A percentile compares a stretch with the other conserved stretches of the same genome.
Conservation (phyloP, 2,797 vertebrate species). For the Myripristis murdjan region DNA sequence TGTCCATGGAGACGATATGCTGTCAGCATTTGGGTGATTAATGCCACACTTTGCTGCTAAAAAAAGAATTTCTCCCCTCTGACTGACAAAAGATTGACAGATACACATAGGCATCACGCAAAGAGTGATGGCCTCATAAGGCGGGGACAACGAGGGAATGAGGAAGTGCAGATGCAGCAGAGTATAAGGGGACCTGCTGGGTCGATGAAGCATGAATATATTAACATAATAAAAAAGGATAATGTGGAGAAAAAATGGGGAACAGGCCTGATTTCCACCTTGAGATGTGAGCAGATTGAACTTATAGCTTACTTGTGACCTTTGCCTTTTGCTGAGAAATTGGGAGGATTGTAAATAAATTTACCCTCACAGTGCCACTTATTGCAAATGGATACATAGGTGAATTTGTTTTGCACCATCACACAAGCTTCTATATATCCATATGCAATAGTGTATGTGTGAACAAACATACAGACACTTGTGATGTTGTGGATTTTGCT, state of each 20-base stretch:
- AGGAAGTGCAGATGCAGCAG: constrained; percentile 16
- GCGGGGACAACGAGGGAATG: constrained; percentile 1
- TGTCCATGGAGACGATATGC: constrained; percentile 54
- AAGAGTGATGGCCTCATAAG: constrained; percentile 45
- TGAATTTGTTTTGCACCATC: no score
- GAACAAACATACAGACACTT: neutral
- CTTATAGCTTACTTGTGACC: neutral
- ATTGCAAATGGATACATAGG: neutral
- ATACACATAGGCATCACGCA: constrained; percentile 23
- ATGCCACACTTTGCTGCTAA: constrained; percentile 41
- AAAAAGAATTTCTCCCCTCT: constrained; percentile 30
- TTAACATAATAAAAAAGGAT: constrained; percentile 23
- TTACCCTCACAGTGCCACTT: neutral
- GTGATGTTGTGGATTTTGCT: neutral
- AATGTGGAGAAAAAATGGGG: neutral
- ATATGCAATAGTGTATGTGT: neutral
- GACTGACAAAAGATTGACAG: constrained; percentile 23
- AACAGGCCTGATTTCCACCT: constrained; percentile 19
- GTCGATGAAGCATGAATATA: constrained; percentile 29
- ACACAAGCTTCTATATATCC: neutral
- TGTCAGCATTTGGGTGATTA: constrained; percentile 68
- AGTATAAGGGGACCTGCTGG: constrained; percentile 15
- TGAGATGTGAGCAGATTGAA: constrained; percentile 16
- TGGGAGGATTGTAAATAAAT: neutral
- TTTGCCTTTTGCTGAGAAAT: neutral